These are phyloP conservation scores for Balearica regulorum DNA, from an alignment of 2,797 vertebrate species.

Conservation along the genomic window DNA sequence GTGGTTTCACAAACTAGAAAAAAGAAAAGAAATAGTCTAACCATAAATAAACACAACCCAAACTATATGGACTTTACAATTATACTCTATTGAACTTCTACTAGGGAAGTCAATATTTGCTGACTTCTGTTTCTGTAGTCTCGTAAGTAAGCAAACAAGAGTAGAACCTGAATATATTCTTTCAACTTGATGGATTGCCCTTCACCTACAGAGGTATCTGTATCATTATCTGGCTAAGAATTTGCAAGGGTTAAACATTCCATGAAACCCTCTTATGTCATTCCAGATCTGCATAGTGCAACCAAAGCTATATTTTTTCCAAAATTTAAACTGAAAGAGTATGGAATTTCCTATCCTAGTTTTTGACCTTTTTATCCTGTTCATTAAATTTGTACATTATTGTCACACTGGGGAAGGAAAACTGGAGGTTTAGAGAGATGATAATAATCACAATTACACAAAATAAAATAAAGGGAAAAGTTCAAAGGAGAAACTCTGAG, in stretches of 20 bases:
- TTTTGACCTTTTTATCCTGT: background rate
- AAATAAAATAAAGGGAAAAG: background rate
- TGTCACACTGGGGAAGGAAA: background rate
- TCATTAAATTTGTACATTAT: background rate
- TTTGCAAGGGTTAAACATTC: background rate
- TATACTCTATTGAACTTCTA: background rate
- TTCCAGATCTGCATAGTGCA: background rate
- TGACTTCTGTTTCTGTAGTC: background rate
- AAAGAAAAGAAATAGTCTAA: background rate
- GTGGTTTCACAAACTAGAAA: background rate
- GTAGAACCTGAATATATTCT: background rate
- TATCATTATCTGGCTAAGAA: background rate
- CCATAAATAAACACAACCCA: background rate
- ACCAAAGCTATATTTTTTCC: background rate
- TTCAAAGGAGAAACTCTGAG: background rate
- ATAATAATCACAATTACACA: background rate
- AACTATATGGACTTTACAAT: background rate
- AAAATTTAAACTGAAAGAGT: background rate
- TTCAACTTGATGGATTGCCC: background rate
- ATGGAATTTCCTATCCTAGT: background rate
- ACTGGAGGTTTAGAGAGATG: background rate
- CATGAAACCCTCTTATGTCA: background rate
- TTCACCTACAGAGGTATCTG: background rate
- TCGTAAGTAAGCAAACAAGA: background rate
- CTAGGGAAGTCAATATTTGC: background rate